Evolutionary conservation across 2,888 invertebrate species (phyloP), one percentile per base, ranked within the genome.

Genomic region (Meteorus colon): DNA sequence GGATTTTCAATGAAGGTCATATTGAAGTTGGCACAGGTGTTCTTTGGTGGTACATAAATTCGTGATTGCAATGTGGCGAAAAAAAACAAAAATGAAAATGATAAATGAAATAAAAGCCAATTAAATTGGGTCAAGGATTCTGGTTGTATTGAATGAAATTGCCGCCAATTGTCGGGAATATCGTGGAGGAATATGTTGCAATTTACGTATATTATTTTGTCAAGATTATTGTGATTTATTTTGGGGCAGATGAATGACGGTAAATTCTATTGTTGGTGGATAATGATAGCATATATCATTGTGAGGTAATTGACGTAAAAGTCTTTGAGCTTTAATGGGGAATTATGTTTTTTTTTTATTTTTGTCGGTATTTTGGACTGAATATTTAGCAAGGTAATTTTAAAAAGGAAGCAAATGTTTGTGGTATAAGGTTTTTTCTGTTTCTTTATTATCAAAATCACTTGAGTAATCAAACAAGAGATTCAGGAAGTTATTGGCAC

Each of bases 1-100:
- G 12, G 66, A 67, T 67, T 45, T 55, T 37, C 3, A 16, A 59
- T 70, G 37, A 68, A 41, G 62, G 37, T 19, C 65, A 24, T 16
- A 37, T 63, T 2, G 37, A 34, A 10, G 34, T 37, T 37, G 19
- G 16, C 27, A 37, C 65, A 65, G 65, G 34, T 65, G 65, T 31
- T 41, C 8, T 65, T 24, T 41, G 12, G 4, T 65, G 19, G n/a
- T 14, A 55, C 16, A 12, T 12, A 12, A 65, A 41, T 41, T 65
- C 37, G 24, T 34, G 65, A 41, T 41, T 65, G 65, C 19, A 19
- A 19, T 55, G 8, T 24, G 1, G 19, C 4, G 19, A 19, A 19
- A 19, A 19, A 55, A 19, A n/a, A 41, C 8, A 41, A 12, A 41
- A 41, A 41, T 41, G 12, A 41, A 8, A 10, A 41, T 41, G 41